A percentile compares a stretch with the other conserved stretches of the same genome.
Conservation (phyloP, 2,888 invertebrate species). For the Spatulosminthurus flaviceps region DNA sequence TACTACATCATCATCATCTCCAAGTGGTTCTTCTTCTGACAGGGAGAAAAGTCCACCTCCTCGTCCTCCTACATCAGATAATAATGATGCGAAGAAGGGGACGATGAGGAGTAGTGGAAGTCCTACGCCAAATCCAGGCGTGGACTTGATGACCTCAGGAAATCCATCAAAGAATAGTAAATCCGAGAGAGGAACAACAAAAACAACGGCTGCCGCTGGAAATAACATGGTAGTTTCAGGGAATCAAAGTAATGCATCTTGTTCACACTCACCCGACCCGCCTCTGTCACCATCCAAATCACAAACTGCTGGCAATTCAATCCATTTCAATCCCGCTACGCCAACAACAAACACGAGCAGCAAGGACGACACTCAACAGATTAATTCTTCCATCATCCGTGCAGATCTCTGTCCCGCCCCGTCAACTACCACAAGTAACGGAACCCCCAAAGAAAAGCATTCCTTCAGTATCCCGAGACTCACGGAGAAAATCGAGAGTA, state of each 20-base stretch:
- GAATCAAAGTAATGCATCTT: slow-evolving; percentile 41
- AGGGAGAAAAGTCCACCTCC: no score
- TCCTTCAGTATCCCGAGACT: slow-evolving; percentile 5
- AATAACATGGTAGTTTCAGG: not conserved
- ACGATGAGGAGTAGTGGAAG: slow-evolving; percentile 14
- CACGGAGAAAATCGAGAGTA: not conserved
- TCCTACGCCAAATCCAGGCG: slow-evolving; percentile 33
- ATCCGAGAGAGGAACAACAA: not conserved
- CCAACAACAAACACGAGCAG: slow-evolving; percentile 7
- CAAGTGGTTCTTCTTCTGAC: no score
- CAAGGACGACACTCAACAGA: slow-evolving; percentile 45
- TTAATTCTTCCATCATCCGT: slow-evolving; percentile 35
- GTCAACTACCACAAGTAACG: not conserved
- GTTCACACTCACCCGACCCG: slow-evolving; percentile 41
- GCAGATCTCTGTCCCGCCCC: slow-evolving; percentile 20
- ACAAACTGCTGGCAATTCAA: slow-evolving; percentile 46
- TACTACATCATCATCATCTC: no score
- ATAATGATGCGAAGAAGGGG: not conserved
- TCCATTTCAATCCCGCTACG: slow-evolving; percentile 38
- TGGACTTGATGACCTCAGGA: slow-evolving; percentile 25
- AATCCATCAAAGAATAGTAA: slow-evolving; percentile 34
- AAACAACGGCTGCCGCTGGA: not conserved
- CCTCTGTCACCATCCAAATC: slow-evolving; percentile 42
- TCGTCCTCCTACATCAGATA: no score
- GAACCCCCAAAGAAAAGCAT: not conserved